Evolutionary conservation across 2,113 vertebrate species (phyloP).

Genomic region (Brachionichthys hirsutus): DNA sequence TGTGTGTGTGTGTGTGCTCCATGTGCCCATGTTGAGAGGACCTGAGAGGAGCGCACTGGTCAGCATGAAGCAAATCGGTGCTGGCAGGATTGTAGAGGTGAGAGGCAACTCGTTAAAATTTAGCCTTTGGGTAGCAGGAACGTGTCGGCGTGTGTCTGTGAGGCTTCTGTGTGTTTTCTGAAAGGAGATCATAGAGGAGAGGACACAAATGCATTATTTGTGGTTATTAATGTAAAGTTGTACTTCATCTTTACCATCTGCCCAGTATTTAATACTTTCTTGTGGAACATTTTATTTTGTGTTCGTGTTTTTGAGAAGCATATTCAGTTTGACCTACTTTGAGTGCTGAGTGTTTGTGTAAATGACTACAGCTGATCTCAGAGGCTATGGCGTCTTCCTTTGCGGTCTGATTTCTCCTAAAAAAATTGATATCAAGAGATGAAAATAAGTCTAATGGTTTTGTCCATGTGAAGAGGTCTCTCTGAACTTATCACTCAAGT

Average conservation of each 20-base stretch:
- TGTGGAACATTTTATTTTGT: too few relatives aligned
- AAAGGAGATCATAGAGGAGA: too few relatives aligned
- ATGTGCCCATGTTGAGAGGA: slow-evolving; percentile 28
- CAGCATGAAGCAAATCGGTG: slow-evolving; percentile 65
- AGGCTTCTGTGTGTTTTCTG: slow-evolving; percentile 11
- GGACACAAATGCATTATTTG: slow-evolving; percentile 9
- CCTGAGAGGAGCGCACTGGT: slow-evolving; percentile 38
- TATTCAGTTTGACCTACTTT: too few relatives aligned
- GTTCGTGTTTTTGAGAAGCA: too few relatives aligned
- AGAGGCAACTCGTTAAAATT: slow-evolving; percentile 59
- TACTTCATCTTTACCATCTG: background rate
- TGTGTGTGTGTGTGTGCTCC: slow-evolving; percentile 23
- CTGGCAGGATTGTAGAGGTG: slow-evolving; percentile 64
- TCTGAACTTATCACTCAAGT: slow-evolving; percentile 38
- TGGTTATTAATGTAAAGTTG: background rate
- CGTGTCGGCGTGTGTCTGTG: slow-evolving; percentile 18
- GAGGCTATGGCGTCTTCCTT: slow-evolving; percentile 1
- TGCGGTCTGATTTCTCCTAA: too few relatives aligned
- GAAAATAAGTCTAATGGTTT: slow-evolving; percentile 5
- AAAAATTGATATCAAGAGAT: too few relatives aligned
- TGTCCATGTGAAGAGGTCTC: slow-evolving; percentile 27
- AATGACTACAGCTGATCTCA: slow-evolving; percentile 6
- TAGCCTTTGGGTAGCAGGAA: slow-evolving; percentile 53
- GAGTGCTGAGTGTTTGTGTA: too few relatives aligned
- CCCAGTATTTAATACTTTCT: too few relatives aligned